These are phyloP conservation scores for Cynopterus brachyotis DNA, from an alignment of 2,113 vertebrate species.

Conservation along the genomic window DNA sequence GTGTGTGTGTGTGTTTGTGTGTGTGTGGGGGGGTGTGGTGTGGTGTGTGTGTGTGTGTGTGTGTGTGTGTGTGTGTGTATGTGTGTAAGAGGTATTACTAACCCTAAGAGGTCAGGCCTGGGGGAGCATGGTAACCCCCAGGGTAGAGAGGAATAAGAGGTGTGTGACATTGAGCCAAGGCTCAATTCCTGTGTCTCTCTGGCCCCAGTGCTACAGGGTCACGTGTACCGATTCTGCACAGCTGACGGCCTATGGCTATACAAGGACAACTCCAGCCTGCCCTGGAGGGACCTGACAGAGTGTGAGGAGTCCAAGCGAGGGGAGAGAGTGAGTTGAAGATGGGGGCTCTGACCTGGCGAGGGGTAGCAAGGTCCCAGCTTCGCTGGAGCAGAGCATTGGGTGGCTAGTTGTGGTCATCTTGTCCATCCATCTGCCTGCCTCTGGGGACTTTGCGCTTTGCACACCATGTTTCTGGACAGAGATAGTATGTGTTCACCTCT, in stretches of 20 bases:
- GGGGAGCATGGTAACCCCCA: background rate
- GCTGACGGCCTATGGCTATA: constrained; percentile 83
- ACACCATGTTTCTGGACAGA: background rate
- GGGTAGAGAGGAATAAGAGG: fast-evolving
- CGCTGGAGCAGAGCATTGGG: background rate
- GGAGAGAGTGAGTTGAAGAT: constrained; percentile 53
- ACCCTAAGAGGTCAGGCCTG: background rate
- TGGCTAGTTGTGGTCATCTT: too few relatives aligned
- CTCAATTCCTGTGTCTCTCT: fast-evolving
- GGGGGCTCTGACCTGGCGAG: background rate
- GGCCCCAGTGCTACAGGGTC: constrained; percentile 81
- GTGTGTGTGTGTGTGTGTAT: background rate
- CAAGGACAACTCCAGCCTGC: constrained; percentile 82
- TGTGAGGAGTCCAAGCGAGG: constrained; percentile 79
- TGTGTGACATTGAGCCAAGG: fast-evolving
- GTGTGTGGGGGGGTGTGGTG: background rate
- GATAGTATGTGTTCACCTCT: background rate
- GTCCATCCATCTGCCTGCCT: background rate
- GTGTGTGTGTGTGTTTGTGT: background rate
- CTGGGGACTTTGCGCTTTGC: background rate
- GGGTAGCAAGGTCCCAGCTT: background rate
- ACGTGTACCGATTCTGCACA: constrained; percentile 86
- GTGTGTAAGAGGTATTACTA: background rate
- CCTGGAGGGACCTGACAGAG: constrained; percentile 87
- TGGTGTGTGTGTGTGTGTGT: background rate